phyloP scores from a whole-genome alignment of 2,888 invertebrate species.

The Diarsia brunnea region DNA sequence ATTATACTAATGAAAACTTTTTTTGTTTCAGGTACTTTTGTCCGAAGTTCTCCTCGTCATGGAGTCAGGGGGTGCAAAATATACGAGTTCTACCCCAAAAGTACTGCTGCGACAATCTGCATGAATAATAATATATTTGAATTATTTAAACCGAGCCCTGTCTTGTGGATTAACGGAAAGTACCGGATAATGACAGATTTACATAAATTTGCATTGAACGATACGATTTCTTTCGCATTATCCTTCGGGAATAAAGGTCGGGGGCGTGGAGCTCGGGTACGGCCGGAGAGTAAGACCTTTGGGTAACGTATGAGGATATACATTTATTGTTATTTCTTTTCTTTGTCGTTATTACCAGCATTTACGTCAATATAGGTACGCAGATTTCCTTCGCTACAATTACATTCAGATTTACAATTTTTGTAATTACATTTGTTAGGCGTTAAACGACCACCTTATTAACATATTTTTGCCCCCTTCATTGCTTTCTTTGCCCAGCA shows the following conservation, averaged over 20 bases:
- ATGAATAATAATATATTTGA: constrained; percentile 81
- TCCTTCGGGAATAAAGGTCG: constrained; percentile 54
- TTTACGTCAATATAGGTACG: no score
- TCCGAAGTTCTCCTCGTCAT: constrained; percentile 33
- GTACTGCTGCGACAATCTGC: constrained; percentile 71
- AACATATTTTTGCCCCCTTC: no score
- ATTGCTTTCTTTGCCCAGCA: no score
- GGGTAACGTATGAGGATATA: not conserved
- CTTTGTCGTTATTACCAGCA: not conserved
- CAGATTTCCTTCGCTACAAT: not conserved
- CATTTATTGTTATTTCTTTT: not conserved
- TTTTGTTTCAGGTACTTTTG: constrained; percentile 65
- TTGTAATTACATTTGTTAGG: not conserved
- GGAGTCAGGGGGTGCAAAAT: constrained; percentile 52
- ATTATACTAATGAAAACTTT: constrained; percentile 64
- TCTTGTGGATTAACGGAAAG: constrained; percentile 77
- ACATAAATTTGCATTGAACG: constrained; percentile 76
- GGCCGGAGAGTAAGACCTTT: not conserved
- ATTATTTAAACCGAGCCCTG: constrained; percentile 77
- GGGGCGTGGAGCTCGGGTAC: not conserved
- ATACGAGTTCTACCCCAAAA: constrained; percentile 33
- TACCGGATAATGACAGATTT: constrained; percentile 70
- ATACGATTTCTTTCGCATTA: constrained; percentile 65
- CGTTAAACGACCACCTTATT: not conserved
- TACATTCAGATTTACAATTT: not conserved